These are phyloP conservation scores for Ephestia elutella DNA, from an alignment of 1,140 invertebrate species.

Conservation along the genomic window DNA sequence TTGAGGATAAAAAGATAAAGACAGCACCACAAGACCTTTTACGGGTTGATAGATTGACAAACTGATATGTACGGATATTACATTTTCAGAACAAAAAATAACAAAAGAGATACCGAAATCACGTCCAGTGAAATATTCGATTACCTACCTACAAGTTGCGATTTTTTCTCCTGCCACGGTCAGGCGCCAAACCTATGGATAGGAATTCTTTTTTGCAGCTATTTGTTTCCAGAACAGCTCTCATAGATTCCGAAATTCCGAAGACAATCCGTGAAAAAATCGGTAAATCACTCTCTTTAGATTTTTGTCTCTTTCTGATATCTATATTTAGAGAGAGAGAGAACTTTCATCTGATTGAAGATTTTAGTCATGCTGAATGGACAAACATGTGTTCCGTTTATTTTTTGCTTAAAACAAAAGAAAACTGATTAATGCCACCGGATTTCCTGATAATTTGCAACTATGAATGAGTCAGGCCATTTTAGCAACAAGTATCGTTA, in stretches of 20 bases:
- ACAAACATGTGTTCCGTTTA: background rate
- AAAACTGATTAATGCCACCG: background rate
- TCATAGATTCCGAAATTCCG: background rate
- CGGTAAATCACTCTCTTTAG: background rate
- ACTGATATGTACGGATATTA: no score
- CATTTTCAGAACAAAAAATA: background rate
- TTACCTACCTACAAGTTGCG: background rate
- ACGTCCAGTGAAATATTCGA: background rate
- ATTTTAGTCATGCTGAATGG: background rate
- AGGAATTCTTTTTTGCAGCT: background rate
- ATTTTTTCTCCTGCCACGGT: conserved; percentile 1
- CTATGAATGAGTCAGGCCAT: background rate
- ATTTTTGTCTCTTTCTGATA: background rate
- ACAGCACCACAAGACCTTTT: no score
- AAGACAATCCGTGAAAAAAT: conserved; percentile 1
- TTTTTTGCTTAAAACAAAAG: background rate
- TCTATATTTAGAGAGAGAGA: background rate
- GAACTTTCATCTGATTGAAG: background rate
- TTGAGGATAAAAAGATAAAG: no score
- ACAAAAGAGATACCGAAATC: background rate
- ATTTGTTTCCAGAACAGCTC: background rate
- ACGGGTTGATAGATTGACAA: no score
- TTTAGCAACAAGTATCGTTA: background rate
- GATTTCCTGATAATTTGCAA: background rate
- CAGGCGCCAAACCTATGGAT: background rate